Evolutionary conservation across 2,888 invertebrate genomes (phyloP), one percentile per base, ranked within the genome.

Genomic region (Tupiocoris notatus): DNA sequence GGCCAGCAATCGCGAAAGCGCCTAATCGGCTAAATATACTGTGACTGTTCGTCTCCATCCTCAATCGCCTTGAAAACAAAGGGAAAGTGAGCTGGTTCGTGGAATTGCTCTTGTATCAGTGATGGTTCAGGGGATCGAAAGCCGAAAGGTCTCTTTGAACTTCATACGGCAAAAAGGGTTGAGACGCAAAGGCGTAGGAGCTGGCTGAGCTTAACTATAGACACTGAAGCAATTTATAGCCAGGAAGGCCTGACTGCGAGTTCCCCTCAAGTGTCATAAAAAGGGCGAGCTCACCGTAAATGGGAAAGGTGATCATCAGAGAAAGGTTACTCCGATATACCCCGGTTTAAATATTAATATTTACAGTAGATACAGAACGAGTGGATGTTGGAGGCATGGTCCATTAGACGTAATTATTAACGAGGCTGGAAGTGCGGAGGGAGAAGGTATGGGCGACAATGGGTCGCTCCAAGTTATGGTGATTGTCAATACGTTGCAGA

Each of bases 391-490:
- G 71, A 56, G 71, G 39, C 20, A 39, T 21, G 54, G 62, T 73
- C 73, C 73, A 73, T 73, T 73, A 73, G 63, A 39, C 63, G 73
- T 73, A 73, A 73, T 73, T 73, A 73, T 73, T 73, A 73, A 73
- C 73, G 73, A 73, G 73, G 73, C 62, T 23, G 61, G 25, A 62
- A 62, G 17, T 21, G 24, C 56, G 56, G 9, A 3, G 39, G 73
- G 70, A 23, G 58, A 21, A 23, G 63, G 21, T 9, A 68, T 12
- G 1, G 1, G 59, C 20, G 25, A 20, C 59, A n/a, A 59, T 54
- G 73, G 62, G 73, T 57, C 3, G 70, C 20, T n/a, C 3, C 18
- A 62, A 73, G 63, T 73, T 73, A 73, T 63, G 73, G 73, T 62
- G 63, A 73, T 73, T 73, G 73, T 73, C 73, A 73, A 73, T 73